phyloP scores from a whole-genome alignment of 1,140 invertebrate species.

The Drosophila grimshawi region DNA sequence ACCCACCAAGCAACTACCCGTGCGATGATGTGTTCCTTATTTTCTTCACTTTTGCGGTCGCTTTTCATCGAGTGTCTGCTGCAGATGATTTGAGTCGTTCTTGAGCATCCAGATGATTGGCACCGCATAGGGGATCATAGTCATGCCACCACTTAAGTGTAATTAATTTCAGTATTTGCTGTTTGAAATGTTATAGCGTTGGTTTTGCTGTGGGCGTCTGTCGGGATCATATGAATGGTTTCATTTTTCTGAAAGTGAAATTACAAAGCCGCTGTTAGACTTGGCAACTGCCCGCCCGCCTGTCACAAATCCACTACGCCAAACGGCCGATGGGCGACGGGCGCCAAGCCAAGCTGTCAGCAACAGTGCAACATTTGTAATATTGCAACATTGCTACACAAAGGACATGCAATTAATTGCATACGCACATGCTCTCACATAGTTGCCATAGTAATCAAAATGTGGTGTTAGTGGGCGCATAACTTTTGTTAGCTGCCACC shows the following conservation, averaged over 20 bases:
- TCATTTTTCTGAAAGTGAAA: constrained; percentile 49
- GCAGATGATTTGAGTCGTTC: background rate
- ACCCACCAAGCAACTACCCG: constrained; percentile 10
- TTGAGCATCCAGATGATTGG: constrained; percentile 2
- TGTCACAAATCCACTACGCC: constrained; percentile 41
- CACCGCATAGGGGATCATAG: background rate
- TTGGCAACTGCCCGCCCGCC: constrained; percentile 39
- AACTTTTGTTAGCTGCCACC: background rate
- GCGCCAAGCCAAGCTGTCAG: constrained; percentile 12
- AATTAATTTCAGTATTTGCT: constrained; percentile 28
- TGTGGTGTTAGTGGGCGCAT: constrained; percentile 1
- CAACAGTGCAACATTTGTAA: constrained; percentile 10
- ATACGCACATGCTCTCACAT: constrained; percentile 18
- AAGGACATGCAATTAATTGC: constrained; percentile 64
- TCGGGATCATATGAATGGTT: constrained; percentile 23
- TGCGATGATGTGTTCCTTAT: constrained; percentile 11
- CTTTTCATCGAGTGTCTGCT: constrained; percentile 8
- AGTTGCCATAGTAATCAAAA: constrained; percentile 14
- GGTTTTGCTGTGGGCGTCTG: constrained; percentile 10
- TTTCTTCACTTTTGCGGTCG: constrained; percentile 23
- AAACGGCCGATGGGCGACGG: background rate
- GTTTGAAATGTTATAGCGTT: background rate
- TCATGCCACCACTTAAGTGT: background rate
- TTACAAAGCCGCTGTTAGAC: constrained; percentile 54
- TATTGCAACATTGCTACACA: constrained; percentile 36